Conservation (phyloP, 2,888 invertebrate genomes). For the Chymomyza procnemis region DNA sequence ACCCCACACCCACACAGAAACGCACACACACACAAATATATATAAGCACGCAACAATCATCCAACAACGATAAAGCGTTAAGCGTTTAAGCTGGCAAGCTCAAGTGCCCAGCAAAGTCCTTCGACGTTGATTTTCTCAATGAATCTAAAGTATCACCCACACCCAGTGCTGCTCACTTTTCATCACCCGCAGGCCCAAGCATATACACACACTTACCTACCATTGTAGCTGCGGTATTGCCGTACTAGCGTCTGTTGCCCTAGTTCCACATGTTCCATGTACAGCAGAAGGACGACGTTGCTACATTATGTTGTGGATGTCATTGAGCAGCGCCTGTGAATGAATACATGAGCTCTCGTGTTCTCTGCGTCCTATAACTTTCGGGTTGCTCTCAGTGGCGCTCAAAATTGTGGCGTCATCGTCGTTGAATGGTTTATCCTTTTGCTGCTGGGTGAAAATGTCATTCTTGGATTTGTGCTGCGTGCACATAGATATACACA, state of each 20-base stretch:
- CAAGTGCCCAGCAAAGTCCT: constrained; percentile 49
- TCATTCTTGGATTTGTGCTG: constrained; percentile 33
- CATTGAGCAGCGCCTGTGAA: constrained; percentile 61
- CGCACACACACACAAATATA: constrained; percentile 4
- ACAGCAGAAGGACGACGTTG: constrained; percentile 22
- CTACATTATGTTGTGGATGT: constrained; percentile 45
- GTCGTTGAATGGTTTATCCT: constrained; percentile 40
- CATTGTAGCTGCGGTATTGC: constrained; percentile 35
- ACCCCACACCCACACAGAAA: constrained; percentile 9
- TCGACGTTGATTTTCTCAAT: constrained; percentile 58
- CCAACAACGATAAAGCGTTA: constrained; percentile 21
- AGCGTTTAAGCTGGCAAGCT: constrained; percentile 59
- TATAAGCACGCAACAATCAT: too few relatives aligned
- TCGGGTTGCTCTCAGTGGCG: constrained; percentile 33
- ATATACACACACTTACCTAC: constrained; percentile 20
- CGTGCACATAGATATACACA: neutral
- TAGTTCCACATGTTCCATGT: constrained; percentile 57
- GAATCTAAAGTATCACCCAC: constrained; percentile 31
- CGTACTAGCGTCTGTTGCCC: constrained; percentile 47
- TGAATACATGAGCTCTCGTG: constrained; percentile 42
- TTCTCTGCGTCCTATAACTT: constrained; percentile 5
- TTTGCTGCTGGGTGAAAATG: constrained; percentile 22
- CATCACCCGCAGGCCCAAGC: neutral
- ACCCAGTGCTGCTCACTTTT: neutral
- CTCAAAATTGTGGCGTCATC: constrained; percentile 56